These are phyloP conservation scores for Barbus barbus DNA, from an alignment of 2,113 vertebrate species.

Conservation along the genomic window DNA sequence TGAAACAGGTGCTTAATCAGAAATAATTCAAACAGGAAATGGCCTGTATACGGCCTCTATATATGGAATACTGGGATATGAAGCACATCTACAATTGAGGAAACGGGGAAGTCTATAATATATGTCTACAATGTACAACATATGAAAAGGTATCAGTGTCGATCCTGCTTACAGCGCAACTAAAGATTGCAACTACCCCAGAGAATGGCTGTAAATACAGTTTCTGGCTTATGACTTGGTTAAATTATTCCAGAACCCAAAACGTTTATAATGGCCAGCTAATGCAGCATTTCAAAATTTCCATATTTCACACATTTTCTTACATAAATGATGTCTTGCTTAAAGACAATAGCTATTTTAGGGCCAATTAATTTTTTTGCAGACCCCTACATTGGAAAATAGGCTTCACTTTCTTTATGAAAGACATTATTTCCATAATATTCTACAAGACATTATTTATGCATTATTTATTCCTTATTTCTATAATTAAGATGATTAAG, in stretches of 20 bases:
- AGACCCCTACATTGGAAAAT: neutral
- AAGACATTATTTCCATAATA: neutral
- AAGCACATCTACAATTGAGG: neutral
- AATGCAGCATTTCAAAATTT: neutral
- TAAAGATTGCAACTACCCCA: neutral
- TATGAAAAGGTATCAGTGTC: neutral
- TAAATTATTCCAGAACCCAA: neutral
- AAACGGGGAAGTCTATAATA: neutral
- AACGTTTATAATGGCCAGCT: neutral
- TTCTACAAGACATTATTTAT: neutral
- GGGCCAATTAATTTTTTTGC: neutral
- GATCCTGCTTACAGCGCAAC: neutral
- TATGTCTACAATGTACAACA: neutral
- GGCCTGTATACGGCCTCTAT: neutral
- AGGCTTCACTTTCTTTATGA: neutral
- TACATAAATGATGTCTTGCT: neutral
- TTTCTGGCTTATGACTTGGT: neutral
- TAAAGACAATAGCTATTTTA: neutral
- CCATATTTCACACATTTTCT: neutral
- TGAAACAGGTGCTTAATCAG: neutral
- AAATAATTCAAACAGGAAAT: neutral
- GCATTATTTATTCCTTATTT: neutral
- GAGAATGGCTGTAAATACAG: neutral
- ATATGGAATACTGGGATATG: neutral
- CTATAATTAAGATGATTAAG: neutral